These are phyloP conservation scores for Cephalopholis sonnerati DNA, from an alignment of 2,113 vertebrate species.

Conservation along the genomic window DNA sequence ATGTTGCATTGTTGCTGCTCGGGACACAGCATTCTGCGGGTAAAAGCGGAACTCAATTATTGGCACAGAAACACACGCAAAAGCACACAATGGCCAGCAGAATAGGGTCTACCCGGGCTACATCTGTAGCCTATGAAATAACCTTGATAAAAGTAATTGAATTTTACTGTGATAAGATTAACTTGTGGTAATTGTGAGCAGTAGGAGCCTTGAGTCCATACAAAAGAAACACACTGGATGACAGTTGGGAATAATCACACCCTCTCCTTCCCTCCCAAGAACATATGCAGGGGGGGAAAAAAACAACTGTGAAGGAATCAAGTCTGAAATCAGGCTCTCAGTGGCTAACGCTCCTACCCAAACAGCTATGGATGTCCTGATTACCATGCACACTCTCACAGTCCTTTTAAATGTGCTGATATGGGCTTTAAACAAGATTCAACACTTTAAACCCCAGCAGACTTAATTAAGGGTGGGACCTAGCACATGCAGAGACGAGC, in stretches of 20 bases:
- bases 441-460: constrained; percentile 96
- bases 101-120: constrained; percentile 83
- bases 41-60: constrained; percentile 87
- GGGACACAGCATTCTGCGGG: constrained; percentile 80
- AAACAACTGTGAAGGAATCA: constrained; percentile 63
- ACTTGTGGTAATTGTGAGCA: constrained; percentile 93
- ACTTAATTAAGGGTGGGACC: constrained; percentile 97
- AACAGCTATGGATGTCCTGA: constrained; percentile 87
- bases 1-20: constrained; percentile 88
- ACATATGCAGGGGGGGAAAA: constrained; percentile 42
- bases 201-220: constrained; percentile 85
- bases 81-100: constrained; percentile 85
- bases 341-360: constrained; percentile 78
- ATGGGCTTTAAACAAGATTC: constrained; percentile 94
- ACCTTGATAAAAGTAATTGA: constrained; percentile 99
- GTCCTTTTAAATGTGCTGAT: constrained; percentile 96
- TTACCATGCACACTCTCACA: constrained; percentile 86
- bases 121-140: constrained; percentile 91
- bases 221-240: constrained; percentile 88
- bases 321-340: constrained; percentile 82
- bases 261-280: constrained; percentile 23
- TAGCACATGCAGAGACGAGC: constrained; percentile 79
- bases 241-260: constrained; percentile 85
- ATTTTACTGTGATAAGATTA: constrained; percentile 97
- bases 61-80: constrained; percentile 73